Conservation (phyloP, 2,888 invertebrate genomes). For the Plusia festucae region DNA sequence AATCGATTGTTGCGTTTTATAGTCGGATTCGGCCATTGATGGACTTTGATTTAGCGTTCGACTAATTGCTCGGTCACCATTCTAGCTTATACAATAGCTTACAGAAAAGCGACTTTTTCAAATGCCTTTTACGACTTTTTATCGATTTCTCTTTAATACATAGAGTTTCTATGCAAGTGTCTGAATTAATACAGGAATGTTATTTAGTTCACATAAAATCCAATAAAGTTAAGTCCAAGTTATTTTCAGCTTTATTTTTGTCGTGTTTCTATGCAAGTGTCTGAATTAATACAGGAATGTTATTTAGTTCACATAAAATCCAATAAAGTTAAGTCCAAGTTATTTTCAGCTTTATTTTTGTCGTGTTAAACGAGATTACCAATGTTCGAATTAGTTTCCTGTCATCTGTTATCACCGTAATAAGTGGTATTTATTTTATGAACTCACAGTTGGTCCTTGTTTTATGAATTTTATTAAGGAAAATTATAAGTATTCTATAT, state of each 20-base stretch:
- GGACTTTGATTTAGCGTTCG: conserved; percentile 58
- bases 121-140: conserved; percentile 36
- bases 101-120: conserved; percentile 32
- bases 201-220: conserved; percentile 19
- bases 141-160: conserved; percentile 22
- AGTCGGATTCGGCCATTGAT: conserved; percentile 51
- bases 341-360: conserved; percentile 22
- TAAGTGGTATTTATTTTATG: no score
- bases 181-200: conserved; percentile 18
- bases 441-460: no score
- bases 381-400: conserved; percentile 22
- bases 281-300: conserved; percentile 18
- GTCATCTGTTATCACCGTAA: no score
- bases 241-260: no score
- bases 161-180: conserved; percentile 19
- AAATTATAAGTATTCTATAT: no score
- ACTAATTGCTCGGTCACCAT: conserved; percentile 53
- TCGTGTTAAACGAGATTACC: conserved; percentile 24
- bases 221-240: conserved; percentile 35
- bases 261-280: conserved; percentile 18
- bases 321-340: conserved; percentile 31
- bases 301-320: conserved; percentile 19
- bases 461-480: no score
- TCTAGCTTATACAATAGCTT: conserved; percentile 47
- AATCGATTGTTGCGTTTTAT: conserved; percentile 62